phyloP scores from a whole-genome alignment of 2,888 invertebrate genomes.

The Globia sparganii region DNA sequence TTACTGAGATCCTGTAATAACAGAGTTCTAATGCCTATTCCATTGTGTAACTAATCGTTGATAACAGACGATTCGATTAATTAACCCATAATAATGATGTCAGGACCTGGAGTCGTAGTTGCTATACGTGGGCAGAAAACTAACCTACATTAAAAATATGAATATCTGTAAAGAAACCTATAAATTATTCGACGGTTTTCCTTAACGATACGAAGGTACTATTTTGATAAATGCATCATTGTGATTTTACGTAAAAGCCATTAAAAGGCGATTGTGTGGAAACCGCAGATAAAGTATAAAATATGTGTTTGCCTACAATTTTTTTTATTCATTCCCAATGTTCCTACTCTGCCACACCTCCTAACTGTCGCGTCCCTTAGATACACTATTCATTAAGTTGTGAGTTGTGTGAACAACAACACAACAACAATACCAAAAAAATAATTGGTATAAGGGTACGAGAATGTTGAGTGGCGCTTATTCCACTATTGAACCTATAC shows the following conservation, averaged over 20 bases:
- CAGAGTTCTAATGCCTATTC: conserved; percentile 10
- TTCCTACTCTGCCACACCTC: background rate
- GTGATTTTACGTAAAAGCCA: background rate
- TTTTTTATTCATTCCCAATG: background rate
- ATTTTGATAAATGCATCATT: background rate
- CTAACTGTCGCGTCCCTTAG: background rate
- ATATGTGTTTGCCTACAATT: background rate
- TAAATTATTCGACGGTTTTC: background rate
- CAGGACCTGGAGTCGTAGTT: background rate
- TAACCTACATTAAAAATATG: background rate
- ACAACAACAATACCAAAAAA: too few relatives aligned
- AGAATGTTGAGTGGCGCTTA: background rate
- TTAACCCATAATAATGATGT: conserved; percentile 18
- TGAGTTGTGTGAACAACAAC: too few relatives aligned
- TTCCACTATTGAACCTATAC: background rate
- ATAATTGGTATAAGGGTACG: background rate
- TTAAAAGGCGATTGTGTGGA: background rate
- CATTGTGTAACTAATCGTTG: conserved; percentile 53
- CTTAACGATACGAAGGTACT: background rate
- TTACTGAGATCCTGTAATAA: conserved; percentile 29
- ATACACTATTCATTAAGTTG: background rate
- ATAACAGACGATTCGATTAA: conserved; percentile 10
- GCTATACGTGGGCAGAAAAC: background rate
- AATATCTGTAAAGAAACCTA: background rate
- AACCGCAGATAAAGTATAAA: background rate